Evolutionary conservation across 2,113 vertebrate species (phyloP).

Genomic region (Varanus salvator): DNA sequence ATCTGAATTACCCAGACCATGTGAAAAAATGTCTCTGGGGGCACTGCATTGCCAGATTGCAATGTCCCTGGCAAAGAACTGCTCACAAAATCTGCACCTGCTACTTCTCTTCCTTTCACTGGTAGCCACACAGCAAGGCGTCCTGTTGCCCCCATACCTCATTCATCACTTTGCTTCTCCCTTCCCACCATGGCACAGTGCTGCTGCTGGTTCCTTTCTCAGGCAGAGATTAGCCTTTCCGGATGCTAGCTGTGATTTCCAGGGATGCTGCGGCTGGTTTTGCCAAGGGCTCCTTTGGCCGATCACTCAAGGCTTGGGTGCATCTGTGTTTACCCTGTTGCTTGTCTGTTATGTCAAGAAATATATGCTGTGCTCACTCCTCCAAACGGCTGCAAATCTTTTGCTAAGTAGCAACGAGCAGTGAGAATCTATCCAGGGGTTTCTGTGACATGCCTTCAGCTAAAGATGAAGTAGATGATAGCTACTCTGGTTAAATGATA

Average conservation of each 20-base stretch:
- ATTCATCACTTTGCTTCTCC: rapidly evolving
- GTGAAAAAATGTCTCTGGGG: neutral
- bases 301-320: rapidly evolving
- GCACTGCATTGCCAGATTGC: neutral
- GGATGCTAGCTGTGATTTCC: neutral
- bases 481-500: neutral
- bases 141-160: neutral
- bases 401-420: neutral
- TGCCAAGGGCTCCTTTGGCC: neutral
- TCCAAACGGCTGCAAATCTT: neutral
- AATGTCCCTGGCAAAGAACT: neutral
- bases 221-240: conserved; percentile 20
- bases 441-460: neutral
- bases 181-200: rapidly evolving
- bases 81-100: rapidly evolving
- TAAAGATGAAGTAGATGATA: neutral
- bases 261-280: neutral
- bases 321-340: neutral
- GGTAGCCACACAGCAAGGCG: neutral
- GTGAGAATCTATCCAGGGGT: neutral
- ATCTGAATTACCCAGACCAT: neutral
- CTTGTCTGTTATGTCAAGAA: conserved; percentile 5
- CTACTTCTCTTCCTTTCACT: rapidly evolving
- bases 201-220: rapidly evolving
- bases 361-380: neutral